Conservation (phyloP, 2,113 vertebrate species). For the Pipa parva region DNA sequence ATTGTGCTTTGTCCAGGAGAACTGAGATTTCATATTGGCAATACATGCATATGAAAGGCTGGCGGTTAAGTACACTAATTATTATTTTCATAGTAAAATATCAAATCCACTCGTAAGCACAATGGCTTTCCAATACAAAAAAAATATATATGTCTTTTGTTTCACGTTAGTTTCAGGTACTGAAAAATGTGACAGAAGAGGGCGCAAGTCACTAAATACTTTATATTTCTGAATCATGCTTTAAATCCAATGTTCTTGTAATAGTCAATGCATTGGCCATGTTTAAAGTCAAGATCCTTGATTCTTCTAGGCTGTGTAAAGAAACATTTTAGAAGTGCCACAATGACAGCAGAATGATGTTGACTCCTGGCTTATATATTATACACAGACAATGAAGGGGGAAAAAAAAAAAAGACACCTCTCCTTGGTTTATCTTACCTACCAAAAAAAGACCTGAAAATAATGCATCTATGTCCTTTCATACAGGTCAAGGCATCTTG, state of each 20-base stretch:
- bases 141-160: constrained; percentile 27
- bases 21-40: neutral
- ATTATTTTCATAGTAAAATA: constrained; percentile 32
- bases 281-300: constrained; percentile 1
- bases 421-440: constrained; percentile 18
- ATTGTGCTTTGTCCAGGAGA: constrained; percentile 5
- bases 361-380: neutral
- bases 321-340: constrained; percentile 7
- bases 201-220: constrained; percentile 22
- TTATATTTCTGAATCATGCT: constrained; percentile 6
- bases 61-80: constrained; percentile 22
- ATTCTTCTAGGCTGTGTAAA: neutral
- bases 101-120: constrained; percentile 25
- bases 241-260: too few relatives aligned
- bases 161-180: constrained; percentile 31
- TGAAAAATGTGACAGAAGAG: constrained; percentile 35
- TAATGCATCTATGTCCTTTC: neutral
- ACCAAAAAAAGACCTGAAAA: neutral
- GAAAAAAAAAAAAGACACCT: constrained; percentile 12
- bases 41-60: neutral
- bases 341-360: neutral
- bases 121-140: constrained; percentile 34
- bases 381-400: neutral
- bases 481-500: neutral
- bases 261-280: constrained; percentile 13